Evolutionary conservation across 2,113 vertebrate genomes (phyloP).

Genomic region (Pelecanus crispus): DNA sequence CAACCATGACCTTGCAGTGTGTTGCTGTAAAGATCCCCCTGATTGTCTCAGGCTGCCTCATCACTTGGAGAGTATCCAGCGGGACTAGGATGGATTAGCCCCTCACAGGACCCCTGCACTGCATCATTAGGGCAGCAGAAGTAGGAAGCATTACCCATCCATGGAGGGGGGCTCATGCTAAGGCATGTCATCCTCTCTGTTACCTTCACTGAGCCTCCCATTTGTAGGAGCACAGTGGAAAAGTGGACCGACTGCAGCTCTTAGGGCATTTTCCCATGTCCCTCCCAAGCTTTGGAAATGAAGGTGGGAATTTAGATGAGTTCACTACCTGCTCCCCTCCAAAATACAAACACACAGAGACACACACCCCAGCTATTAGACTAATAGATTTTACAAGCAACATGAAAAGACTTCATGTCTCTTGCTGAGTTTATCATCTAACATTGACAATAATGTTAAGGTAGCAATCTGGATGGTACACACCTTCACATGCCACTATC

Average conservation of each 20-base stretch:
- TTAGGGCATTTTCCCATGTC: neutral
- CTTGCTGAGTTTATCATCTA: neutral
- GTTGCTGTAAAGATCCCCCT: neutral
- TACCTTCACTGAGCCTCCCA: neutral
- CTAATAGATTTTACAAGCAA: neutral
- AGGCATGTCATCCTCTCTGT: accelerated
- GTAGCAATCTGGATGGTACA: neutral
- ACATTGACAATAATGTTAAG: neutral
- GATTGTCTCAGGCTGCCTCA: neutral
- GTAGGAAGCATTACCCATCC: accelerated
- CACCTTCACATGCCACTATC: neutral
- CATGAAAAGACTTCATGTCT: neutral
- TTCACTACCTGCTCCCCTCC: neutral
- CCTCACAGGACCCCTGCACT: neutral
- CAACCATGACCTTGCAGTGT: neutral
- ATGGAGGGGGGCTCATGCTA: accelerated
- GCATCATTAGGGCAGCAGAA: neutral
- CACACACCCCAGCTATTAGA: neutral
- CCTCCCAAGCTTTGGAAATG: neutral
- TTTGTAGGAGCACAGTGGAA: neutral
- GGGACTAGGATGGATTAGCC: neutral
- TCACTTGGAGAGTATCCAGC: neutral
- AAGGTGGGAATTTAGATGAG: neutral
- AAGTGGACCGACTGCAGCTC: neutral
- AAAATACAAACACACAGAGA: neutral